These are phyloP conservation scores for Platypus cylindrus DNA, from an alignment of 2,888 invertebrate genomes.

Conservation along the genomic window DNA sequence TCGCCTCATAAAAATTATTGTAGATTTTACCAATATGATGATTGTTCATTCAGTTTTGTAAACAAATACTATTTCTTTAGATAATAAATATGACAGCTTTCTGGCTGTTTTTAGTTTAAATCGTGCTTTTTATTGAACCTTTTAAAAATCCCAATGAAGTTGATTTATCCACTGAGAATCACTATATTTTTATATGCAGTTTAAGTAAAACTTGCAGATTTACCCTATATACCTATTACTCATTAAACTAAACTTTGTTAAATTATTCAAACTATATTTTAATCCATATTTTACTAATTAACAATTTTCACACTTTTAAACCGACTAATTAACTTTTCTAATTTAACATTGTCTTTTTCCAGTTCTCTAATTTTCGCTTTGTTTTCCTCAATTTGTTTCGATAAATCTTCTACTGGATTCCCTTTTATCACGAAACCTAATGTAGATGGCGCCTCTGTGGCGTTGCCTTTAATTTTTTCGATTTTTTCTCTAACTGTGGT, in stretches of 20 bases:
- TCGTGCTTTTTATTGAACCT: conserved; percentile 11
- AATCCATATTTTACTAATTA: neutral
- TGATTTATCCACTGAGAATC: too few species aligned
- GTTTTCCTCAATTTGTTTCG: conserved; percentile 20
- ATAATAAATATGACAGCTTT: conserved; percentile 32
- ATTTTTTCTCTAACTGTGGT: too few species aligned
- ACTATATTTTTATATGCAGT: too few species aligned
- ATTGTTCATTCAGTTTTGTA: conserved; percentile 35
- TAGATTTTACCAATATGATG: too few species aligned
- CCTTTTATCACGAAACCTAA: conserved; percentile 18
- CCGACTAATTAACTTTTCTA: conserved; percentile 15
- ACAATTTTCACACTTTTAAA: conserved; percentile 10
- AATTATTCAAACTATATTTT: too few species aligned
- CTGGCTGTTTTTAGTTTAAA: conserved; percentile 26
- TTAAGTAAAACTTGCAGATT: too few species aligned
- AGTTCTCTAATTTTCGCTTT: conserved; percentile 17
- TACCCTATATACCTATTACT: too few species aligned
- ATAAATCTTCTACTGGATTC: conserved; percentile 20
- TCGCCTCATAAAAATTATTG: conserved; percentile 26
- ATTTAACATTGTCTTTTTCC: conserved; percentile 17
- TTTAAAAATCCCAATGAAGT: too few species aligned
- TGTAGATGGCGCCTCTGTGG: neutral
- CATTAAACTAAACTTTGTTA: too few species aligned
- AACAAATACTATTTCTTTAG: conserved; percentile 32
- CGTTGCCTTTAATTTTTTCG: conserved; percentile 1